These are phyloP conservation scores for Leptonema lineaticorne DNA, from an alignment of 1,140 invertebrate species.

Conservation along the genomic window DNA sequence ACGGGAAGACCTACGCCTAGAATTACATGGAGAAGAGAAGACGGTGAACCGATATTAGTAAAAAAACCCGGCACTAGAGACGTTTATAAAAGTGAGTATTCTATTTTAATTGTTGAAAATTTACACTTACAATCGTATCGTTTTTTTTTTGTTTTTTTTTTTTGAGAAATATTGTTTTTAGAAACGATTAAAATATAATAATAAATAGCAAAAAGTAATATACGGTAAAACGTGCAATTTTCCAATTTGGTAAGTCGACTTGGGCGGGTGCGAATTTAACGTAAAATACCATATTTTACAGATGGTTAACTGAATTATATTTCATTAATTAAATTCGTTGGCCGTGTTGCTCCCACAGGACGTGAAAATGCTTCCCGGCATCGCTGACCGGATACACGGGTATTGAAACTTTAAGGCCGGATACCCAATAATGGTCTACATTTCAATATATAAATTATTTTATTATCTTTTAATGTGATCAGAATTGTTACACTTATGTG, in stretches of 20 bases:
- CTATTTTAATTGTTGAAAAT: neutral
- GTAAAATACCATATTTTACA: slow-evolving; percentile 13
- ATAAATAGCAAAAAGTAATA: neutral
- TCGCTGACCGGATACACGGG: slow-evolving; percentile 21
- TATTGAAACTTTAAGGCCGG: slow-evolving; percentile 14
- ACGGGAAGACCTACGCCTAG: slow-evolving; percentile 72
- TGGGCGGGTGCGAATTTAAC: neutral
- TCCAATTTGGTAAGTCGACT: neutral
- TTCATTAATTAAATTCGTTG: slow-evolving; percentile 23
- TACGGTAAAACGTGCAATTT: neutral
- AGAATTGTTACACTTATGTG: neutral
- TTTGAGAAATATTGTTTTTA: too few relatives aligned
- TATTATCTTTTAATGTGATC: slow-evolving; percentile 3
- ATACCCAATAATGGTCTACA: neutral
- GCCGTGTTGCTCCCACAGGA: slow-evolving; percentile 9
- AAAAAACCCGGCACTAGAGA: slow-evolving; percentile 64
- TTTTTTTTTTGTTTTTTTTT: too few relatives aligned
- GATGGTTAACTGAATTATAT: slow-evolving; percentile 20
- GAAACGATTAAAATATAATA: too few relatives aligned
- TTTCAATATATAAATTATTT: slow-evolving; percentile 24
- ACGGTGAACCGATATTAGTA: slow-evolving; percentile 68
- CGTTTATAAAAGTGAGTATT: slow-evolving; percentile 60
- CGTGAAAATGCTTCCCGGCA: neutral
- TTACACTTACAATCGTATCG: neutral
- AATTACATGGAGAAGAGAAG: slow-evolving; percentile 70